Conservation (phyloP, 2,113 vertebrate species). For the Ceratotherium simum region DNA sequence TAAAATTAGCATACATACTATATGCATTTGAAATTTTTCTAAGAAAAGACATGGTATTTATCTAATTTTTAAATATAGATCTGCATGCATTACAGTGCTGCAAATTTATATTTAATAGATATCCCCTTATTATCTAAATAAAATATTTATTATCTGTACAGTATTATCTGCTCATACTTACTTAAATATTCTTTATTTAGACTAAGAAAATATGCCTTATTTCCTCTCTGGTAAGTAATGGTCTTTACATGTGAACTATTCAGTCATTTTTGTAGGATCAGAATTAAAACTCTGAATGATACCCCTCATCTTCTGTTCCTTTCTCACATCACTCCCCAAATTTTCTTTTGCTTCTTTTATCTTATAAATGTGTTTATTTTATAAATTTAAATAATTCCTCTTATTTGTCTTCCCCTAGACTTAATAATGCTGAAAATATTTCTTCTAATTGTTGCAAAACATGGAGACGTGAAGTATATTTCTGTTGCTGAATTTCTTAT, state of each 20-base stretch:
- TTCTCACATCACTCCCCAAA: not conserved
- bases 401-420: slow-evolving; percentile 7
- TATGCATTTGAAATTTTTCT: slow-evolving; percentile 68
- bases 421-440: slow-evolving; percentile 48
- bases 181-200: slow-evolving; percentile 60
- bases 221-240: slow-evolving; percentile 28
- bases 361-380: slow-evolving; percentile 65
- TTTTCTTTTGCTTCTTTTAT: slow-evolving; percentile 65
- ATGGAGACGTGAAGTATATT: slow-evolving; percentile 47
- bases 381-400: slow-evolving; percentile 39
- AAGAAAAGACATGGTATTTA: slow-evolving; percentile 59
- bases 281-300: slow-evolving; percentile 35
- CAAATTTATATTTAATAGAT: slow-evolving; percentile 44
- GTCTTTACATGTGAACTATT: slow-evolving; percentile 40
- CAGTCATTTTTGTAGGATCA: slow-evolving; percentile 8
- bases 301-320: not conserved
- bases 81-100: not conserved
- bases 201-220: not conserved
- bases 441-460: slow-evolving; percentile 60
- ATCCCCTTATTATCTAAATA: slow-evolving; percentile 58
- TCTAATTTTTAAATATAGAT: slow-evolving; percentile 69
- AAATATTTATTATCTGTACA: slow-evolving; percentile 68
- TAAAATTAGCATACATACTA: slow-evolving; percentile 81
- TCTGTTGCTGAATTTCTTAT: slow-evolving; percentile 73
- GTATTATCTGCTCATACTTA: not conserved